These are phyloP conservation scores for Eptatretus atami DNA, from an alignment of 2,797 vertebrate genomes.

Conservation along the genomic window DNA sequence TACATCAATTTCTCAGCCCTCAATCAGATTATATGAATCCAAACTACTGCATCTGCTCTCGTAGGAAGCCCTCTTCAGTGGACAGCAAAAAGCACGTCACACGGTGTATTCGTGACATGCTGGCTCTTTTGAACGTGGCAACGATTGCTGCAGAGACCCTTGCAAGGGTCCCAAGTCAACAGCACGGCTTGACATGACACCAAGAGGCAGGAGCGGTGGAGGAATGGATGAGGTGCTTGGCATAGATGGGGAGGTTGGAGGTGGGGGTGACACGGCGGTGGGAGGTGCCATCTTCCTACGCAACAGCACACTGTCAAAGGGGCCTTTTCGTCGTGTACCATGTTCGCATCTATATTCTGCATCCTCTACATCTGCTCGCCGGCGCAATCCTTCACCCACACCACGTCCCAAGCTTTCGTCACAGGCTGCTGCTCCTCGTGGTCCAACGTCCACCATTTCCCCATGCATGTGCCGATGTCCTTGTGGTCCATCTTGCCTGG, in stretches of 20 bases:
- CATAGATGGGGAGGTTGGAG: constrained; percentile 1
- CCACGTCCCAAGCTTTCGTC: background rate
- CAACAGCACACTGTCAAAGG: constrained; percentile 1
- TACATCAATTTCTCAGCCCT: too few species aligned
- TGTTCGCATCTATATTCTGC: background rate
- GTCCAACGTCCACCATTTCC: background rate
- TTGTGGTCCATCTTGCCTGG: background rate
- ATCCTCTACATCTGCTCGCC: background rate
- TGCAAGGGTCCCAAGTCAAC: background rate
- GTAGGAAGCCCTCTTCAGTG: background rate
- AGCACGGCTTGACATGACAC: background rate
- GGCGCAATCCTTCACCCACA: background rate
- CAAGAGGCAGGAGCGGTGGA: background rate
- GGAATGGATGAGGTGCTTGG: background rate
- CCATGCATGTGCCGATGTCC: background rate
- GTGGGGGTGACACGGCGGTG: background rate
- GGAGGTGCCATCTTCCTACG: background rate
- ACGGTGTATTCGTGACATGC: constrained; percentile 3
- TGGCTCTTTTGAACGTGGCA: background rate
- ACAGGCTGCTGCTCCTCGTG: background rate
- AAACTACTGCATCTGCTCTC: background rate
- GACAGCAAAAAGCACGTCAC: background rate
- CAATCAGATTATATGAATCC: background rate
- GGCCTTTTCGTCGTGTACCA: background rate
- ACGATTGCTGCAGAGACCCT: background rate